Conservation (phyloP, 2,113 vertebrate species). For the Eira barbara region DNA sequence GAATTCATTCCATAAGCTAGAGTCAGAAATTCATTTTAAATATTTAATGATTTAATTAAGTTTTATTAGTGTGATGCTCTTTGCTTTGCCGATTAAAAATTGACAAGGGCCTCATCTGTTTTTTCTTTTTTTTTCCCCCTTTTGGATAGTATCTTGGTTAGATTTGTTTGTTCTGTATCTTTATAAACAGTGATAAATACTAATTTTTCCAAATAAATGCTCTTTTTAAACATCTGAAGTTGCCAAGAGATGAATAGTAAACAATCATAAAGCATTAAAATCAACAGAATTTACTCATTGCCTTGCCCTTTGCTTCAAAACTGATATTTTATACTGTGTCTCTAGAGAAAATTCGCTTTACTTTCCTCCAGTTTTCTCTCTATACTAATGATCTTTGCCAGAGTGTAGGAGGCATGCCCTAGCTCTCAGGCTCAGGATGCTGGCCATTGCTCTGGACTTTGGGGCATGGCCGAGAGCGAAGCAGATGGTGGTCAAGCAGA, state of each 20-base stretch:
- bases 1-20: constrained; percentile 54
- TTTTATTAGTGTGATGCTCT: constrained; percentile 62
- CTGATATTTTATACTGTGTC: not conserved
- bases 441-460: not conserved
- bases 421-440: not conserved
- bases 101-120: constrained; percentile 50
- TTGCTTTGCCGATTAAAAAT: constrained; percentile 54
- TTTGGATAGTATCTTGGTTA: constrained; percentile 30
- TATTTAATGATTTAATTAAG: constrained; percentile 73
- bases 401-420: not conserved
- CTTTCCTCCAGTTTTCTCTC: not conserved
- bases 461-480: not conserved
- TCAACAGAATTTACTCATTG: not conserved
- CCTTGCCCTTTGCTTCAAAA: not conserved
- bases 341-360: not conserved
- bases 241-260: not conserved
- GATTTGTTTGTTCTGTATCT: constrained; percentile 7
- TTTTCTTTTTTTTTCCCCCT: not conserved
- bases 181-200: constrained; percentile 37
- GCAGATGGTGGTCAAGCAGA: not conserved
- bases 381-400: not conserved
- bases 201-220: not conserved
- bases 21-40: constrained; percentile 64
- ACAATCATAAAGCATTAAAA: not conserved
- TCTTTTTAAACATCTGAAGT: not conserved